Evolutionary conservation across 2,113 vertebrate species (phyloP), one percentile per base, ranked within the genome.

Genomic region (Poeciliopsis prolifica): DNA sequence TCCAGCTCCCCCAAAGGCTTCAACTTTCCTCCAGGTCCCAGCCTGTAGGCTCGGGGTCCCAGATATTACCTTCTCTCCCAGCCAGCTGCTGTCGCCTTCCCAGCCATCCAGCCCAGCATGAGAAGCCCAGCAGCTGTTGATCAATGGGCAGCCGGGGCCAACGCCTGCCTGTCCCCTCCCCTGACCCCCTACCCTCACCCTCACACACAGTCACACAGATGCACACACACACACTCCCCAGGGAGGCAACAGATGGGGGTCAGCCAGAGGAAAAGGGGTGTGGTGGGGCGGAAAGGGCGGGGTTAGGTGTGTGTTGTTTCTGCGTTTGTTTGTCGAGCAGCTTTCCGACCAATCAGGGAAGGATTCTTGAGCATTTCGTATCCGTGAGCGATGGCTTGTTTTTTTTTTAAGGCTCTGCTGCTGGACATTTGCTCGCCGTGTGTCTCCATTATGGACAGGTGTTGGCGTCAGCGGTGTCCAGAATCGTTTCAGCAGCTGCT

Each of bases 101-200:
- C 89, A 83, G 91, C 88, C 84, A 85, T 87, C 89, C 87, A 35
- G 72, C 92, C 72, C 92, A 91, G 90, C 92, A 91, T 94, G 94
- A 93, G 92, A 95, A 93, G 88, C 84, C 84, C 33, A 89, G 92
- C 94, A 95, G 95, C 94, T 95, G 95, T 92, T 94, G 88, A 91
- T 91, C 91, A 91, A 91, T 92, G 92, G 93, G 87, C 90, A 90
- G 89, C 86, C 86, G 80, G 89, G 78, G 89, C 90, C 92, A 92
- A 92, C 86, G 93, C 91, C 92, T 88, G 88, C 82, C 84, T 88
- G 91, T 73, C 85, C 90, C 90, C 87, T 88, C 87, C 86, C 86
- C 87, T 91, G 90, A 91, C 91, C 90, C 87, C 82, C 84, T 80
- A 89, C 85, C 85, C 83, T 79, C 40, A 90, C 81, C 85, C 84